phyloP scores from a whole-genome alignment of 1,140 invertebrate species.

The Epicauta chinensis region DNA sequence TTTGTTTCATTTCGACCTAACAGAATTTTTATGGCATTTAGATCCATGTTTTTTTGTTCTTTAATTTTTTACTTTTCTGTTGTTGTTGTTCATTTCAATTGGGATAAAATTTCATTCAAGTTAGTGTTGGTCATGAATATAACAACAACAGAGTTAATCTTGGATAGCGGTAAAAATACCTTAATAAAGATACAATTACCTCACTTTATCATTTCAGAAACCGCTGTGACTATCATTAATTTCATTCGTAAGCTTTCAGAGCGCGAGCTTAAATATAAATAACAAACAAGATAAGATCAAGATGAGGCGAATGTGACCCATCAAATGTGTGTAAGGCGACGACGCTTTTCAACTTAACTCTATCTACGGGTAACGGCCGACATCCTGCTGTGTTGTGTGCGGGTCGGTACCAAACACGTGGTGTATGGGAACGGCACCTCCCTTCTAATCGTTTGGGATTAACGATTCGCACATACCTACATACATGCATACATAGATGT shows the following conservation, averaged over 20 bases:
- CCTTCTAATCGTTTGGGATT: slow-evolving; percentile 16
- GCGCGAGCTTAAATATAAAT: slow-evolving; percentile 30
- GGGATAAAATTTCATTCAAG: too few relatives aligned
- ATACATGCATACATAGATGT: too few relatives aligned
- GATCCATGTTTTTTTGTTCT: too few relatives aligned
- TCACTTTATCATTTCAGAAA: slow-evolving; percentile 32
- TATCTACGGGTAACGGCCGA: slow-evolving; percentile 21
- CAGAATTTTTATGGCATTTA: too few relatives aligned
- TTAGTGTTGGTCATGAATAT: background rate
- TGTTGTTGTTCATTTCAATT: too few relatives aligned
- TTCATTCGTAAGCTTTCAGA: slow-evolving; percentile 30
- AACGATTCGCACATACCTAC: slow-evolving; percentile 8
- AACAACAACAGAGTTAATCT: background rate
- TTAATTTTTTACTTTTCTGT: too few relatives aligned
- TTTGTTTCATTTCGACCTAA: too few relatives aligned
- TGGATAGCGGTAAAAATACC: slow-evolving; percentile 22
- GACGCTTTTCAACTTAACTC: slow-evolving; percentile 21
- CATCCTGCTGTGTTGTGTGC: slow-evolving; percentile 11
- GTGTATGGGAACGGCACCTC: slow-evolving; percentile 21
- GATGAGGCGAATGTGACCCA: slow-evolving; percentile 21
- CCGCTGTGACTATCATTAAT: slow-evolving; percentile 31
- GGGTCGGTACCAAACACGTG: slow-evolving; percentile 14
- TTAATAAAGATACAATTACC: slow-evolving; percentile 34
- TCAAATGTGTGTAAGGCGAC: slow-evolving; percentile 21
- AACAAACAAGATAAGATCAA: slow-evolving; percentile 29